Percentiles rank a stretch among this genome's conserved stretches.
Evolutionary conservation across 2,113 vertebrate species (phyloP).

Genomic region (Recurvirostra avosetta): DNA sequence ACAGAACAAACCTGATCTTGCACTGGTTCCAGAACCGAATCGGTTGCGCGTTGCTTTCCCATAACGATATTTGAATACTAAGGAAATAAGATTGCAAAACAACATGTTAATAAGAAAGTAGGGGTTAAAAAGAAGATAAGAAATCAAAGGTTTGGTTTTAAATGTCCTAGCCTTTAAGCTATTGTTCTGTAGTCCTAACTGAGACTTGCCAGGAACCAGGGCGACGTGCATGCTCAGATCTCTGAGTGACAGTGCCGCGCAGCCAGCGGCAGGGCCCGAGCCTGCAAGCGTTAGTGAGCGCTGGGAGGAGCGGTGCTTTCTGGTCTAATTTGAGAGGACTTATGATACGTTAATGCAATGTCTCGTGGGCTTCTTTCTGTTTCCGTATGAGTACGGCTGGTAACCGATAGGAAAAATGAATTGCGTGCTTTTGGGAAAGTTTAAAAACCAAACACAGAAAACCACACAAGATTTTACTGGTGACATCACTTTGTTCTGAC

Average conservation of each 20-base stretch:
- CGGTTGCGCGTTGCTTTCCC: background rate
- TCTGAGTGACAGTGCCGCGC: background rate
- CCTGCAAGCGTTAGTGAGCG: accelerated
- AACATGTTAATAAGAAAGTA: background rate
- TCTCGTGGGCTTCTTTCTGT: background rate
- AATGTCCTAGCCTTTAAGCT: background rate
- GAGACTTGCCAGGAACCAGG: background rate
- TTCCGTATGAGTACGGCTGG: background rate
- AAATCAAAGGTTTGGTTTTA: background rate
- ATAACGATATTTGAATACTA: background rate
- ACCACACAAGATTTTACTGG: accelerated
- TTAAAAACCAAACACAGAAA: background rate
- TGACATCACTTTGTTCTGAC: accelerated
- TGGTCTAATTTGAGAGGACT: background rate
- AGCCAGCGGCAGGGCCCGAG: background rate
- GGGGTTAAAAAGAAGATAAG: background rate
- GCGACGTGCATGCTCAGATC: accelerated
- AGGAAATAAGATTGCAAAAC: constrained; percentile 24
- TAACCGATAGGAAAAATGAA: background rate
- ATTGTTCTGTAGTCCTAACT: background rate
- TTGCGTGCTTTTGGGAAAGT: background rate
- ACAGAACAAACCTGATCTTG: background rate
- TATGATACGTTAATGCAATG: accelerated
- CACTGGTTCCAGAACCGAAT: accelerated
- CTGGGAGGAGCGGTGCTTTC: accelerated